phyloP scores from a whole-genome alignment of 2,888 invertebrate species.

The Syrista parreyssii region DNA sequence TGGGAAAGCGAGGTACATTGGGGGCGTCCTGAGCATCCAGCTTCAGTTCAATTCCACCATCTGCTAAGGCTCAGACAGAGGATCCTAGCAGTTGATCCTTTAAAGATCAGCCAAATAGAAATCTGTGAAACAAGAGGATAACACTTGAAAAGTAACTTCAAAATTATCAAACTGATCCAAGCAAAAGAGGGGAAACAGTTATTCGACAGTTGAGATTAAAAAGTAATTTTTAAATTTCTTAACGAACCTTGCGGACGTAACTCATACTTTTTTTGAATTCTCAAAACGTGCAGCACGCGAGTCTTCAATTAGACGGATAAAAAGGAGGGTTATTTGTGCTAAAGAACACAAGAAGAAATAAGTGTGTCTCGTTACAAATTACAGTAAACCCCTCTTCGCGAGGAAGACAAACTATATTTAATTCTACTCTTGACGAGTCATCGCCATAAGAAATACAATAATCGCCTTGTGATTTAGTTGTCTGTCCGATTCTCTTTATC shows the following conservation, averaged over 20 bases:
- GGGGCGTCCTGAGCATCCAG: slow-evolving; percentile 54
- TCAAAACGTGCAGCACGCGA: neutral
- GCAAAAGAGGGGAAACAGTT: neutral
- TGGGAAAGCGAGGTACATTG: slow-evolving; percentile 50
- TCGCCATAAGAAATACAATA: neutral
- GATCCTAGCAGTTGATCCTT: neutral
- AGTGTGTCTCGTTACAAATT: neutral
- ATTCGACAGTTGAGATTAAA: neutral
- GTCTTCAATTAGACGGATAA: neutral
- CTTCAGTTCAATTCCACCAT: slow-evolving; percentile 60
- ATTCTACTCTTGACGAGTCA: neutral
- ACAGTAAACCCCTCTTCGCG: neutral
- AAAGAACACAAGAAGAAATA: neutral
- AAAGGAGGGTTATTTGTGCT: neutral
- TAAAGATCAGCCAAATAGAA: neutral
- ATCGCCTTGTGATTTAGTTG: neutral
- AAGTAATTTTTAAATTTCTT: neutral
- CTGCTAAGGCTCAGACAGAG: slow-evolving; percentile 30
- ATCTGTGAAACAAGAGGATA: neutral
- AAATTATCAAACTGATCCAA: neutral
- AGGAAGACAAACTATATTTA: neutral
- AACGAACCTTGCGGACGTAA: neutral
- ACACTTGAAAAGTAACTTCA: neutral
- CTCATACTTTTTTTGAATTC: neutral
- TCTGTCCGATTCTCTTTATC: neutral